A percentile compares a stretch with the other conserved stretches of the same genome.
Conservation (phyloP, 2,888 invertebrate species). For the Allolobophora icterica region DNA sequence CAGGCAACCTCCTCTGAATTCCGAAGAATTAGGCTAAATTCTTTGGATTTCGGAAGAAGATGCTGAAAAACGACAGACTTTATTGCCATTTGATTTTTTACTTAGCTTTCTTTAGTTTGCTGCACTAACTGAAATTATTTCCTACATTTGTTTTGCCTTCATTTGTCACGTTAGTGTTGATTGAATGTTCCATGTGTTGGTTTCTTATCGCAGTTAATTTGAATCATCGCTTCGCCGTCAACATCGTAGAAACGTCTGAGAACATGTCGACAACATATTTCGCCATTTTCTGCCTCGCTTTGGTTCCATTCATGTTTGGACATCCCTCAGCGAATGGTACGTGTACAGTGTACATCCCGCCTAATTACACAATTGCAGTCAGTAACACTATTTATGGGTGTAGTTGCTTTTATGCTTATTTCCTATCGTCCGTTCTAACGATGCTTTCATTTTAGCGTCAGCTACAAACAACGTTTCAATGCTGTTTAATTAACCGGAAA, state of each 20-base stretch:
- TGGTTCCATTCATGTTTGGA: not conserved
- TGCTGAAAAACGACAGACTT: not conserved
- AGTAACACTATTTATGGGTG: not conserved
- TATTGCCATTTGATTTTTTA: not conserved
- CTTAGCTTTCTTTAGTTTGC: not conserved
- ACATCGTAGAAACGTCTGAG: not conserved
- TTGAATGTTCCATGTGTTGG: not conserved
- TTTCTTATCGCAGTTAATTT: not conserved
- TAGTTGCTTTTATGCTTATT: not conserved
- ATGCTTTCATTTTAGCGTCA: not conserved
- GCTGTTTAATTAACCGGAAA: not conserved
- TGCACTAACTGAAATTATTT: not conserved
- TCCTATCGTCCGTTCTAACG: not conserved
- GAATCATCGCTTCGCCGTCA: slow-evolving; percentile 11
- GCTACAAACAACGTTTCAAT: not conserved
- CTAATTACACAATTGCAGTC: not conserved
- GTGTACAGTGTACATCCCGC: not conserved
- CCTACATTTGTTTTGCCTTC: not conserved
- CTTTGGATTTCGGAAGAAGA: no score
- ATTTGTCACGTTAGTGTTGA: not conserved
- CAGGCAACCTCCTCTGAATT: not conserved
- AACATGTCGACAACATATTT: not conserved
- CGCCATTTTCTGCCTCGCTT: not conserved
- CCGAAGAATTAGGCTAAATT: not conserved
- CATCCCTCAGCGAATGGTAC: not conserved